Conservation (phyloP, 1,140 invertebrate species). For the Vollenhovia emeryi region DNA sequence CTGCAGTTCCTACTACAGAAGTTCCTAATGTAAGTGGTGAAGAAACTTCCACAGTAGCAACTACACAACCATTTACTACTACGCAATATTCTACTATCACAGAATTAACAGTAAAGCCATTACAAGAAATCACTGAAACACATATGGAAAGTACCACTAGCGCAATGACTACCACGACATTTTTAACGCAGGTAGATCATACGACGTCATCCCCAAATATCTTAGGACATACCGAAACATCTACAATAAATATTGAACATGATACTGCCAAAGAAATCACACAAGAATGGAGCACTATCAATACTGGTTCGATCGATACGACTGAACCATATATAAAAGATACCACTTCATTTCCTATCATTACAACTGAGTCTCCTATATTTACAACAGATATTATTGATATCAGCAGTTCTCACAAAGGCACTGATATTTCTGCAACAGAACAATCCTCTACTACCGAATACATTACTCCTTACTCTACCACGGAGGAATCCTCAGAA, state of each 20-base stretch:
- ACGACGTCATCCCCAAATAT: neutral
- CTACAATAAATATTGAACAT: constrained; percentile 32
- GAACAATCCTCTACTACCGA: neutral
- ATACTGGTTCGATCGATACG: neutral
- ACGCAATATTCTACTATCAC: constrained; percentile 13
- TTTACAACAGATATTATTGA: constrained; percentile 31
- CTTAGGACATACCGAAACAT: constrained; percentile 12
- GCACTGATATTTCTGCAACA: constrained; percentile 9
- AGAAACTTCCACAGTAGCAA: constrained; percentile 17
- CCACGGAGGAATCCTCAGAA: constrained; percentile 5
- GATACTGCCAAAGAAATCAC: constrained; percentile 28
- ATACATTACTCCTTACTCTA: neutral
- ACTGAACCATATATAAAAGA: constrained; percentile 25
- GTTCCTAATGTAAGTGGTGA: constrained; percentile 33
- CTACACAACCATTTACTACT: neutral
- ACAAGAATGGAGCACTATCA: constrained; percentile 14
- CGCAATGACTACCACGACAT: neutral
- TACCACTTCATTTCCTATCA: neutral
- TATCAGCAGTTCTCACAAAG: neutral
- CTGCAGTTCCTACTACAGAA: constrained; percentile 32
- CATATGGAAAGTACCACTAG: neutral
- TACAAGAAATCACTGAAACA: constrained; percentile 13
- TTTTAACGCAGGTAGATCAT: neutral
- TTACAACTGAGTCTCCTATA: neutral
- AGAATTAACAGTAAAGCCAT: constrained; percentile 42